These are phyloP conservation scores for Esox masquinongy DNA, from an alignment of 2,797 vertebrate genomes.

Conservation along the genomic window DNA sequence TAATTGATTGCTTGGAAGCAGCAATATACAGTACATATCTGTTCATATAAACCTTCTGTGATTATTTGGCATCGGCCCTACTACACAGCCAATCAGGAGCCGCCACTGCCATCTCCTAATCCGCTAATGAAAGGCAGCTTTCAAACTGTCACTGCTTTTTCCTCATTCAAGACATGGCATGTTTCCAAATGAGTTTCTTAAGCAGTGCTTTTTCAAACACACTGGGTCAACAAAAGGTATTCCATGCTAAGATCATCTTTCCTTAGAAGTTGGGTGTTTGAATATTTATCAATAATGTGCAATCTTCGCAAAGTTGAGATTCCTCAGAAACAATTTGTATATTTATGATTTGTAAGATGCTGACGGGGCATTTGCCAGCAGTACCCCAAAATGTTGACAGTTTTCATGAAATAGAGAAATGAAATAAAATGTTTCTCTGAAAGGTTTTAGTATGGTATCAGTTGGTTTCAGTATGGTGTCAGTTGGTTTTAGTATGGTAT, in stretches of 20 bases:
- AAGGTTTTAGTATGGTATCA: too few species aligned
- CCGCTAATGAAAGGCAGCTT: conserved; percentile 58
- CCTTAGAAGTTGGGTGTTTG: not conserved
- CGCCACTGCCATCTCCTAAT: conserved; percentile 6
- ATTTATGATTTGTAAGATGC: not conserved
- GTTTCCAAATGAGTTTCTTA: conserved; percentile 2
- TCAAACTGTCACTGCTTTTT: conserved; percentile 28
- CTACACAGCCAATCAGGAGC: too few species aligned
- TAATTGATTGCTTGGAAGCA: too few species aligned
- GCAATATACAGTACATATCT: too few species aligned
- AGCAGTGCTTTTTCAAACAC: conserved; percentile 2
- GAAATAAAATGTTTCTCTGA: not conserved
- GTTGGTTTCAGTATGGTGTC: too few species aligned
- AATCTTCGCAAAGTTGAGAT: not conserved
- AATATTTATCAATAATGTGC: not conserved
- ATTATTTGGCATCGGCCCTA: too few species aligned
- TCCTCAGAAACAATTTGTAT: not conserved
- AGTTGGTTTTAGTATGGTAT: too few species aligned
- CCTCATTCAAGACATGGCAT: conserved; percentile 26
- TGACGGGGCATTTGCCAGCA: not conserved
- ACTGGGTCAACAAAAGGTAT: not conserved
- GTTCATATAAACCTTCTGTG: too few species aligned
- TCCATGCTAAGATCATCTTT: not conserved
- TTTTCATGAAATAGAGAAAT: not conserved
- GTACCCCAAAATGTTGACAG: not conserved